phyloP scores from a whole-genome alignment of 2,888 invertebrate species.

The Clivina fossor region DNA sequence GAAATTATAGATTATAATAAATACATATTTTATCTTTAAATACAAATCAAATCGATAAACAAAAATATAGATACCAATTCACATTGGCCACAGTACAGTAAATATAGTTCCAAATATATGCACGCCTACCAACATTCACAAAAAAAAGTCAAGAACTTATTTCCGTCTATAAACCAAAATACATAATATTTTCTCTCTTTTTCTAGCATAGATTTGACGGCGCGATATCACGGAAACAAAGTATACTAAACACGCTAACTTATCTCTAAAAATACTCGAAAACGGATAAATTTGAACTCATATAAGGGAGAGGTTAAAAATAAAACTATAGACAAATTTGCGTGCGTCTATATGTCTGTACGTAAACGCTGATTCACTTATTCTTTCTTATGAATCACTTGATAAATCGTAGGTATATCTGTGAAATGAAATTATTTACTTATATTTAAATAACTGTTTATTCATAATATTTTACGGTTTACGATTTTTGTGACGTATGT shows the following conservation, averaged over 20 bases:
- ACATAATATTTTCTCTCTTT: constrained; percentile 11
- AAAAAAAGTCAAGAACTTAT: constrained; percentile 2
- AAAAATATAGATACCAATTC: no score
- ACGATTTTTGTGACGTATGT: no score
- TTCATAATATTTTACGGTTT: no score
- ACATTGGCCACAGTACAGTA: no score
- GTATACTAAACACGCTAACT: constrained; percentile 16
- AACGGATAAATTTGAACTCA: constrained; percentile 13
- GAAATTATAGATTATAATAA: no score
- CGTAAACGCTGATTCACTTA: constrained; percentile 14
- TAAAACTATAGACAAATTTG: constrained; percentile 8
- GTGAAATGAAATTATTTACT: no score
- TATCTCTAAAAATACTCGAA: constrained; percentile 15
- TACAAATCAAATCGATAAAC: no score
- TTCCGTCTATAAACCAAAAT: no score
- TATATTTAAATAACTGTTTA: no score
- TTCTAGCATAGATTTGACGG: constrained; percentile 13
- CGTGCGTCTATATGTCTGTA: constrained; percentile 1
- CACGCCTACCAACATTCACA: neutral
- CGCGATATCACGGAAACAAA: constrained; percentile 10
- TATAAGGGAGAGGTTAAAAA: constrained; percentile 17
- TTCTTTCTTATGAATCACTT: constrained; percentile 22
- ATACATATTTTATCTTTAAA: no score
- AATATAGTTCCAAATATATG: constrained; percentile 1
- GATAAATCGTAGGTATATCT: no score